Evolutionary conservation across 2,113 vertebrate genomes (phyloP).

Genomic region (Elgaria multicarinata): DNA sequence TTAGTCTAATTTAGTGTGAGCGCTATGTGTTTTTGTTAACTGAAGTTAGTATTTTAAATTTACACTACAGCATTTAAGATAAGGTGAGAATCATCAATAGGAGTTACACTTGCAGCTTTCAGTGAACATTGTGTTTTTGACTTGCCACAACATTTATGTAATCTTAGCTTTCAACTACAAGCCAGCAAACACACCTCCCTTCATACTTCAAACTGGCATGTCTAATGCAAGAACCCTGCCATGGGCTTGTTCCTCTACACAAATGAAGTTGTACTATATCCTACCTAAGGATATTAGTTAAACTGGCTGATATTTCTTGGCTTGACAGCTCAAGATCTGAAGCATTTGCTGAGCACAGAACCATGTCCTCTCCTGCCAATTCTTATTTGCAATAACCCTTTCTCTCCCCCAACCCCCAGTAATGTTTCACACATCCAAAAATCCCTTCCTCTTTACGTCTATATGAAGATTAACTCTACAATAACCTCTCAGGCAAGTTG

Average conservation of each 20-base stretch:
- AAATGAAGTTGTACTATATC: constrained; percentile 4
- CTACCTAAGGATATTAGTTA: background rate
- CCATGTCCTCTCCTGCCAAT: background rate
- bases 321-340: constrained; percentile 21
- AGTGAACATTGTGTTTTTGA: background rate
- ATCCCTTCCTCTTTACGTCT: background rate
- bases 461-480: background rate
- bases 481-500: background rate
- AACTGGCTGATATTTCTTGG: background rate
- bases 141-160: constrained; percentile 11
- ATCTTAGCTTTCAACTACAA: background rate
- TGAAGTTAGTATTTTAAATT: background rate
- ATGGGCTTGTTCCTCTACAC: background rate
- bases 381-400: background rate
- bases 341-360: background rate
- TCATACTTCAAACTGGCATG: constrained; percentile 9
- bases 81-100: constrained; percentile 9
- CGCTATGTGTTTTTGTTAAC: background rate
- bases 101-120: constrained; percentile 7
- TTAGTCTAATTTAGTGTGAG: background rate
- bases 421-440: background rate
- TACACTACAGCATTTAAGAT: background rate
- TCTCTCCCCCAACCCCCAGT: background rate
- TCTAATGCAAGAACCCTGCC: constrained; percentile 12
- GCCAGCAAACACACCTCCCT: background rate